Base-by-base conservation (phyloP, 2,888 invertebrate genomes). In the Halocaridina rubra region DNA sequence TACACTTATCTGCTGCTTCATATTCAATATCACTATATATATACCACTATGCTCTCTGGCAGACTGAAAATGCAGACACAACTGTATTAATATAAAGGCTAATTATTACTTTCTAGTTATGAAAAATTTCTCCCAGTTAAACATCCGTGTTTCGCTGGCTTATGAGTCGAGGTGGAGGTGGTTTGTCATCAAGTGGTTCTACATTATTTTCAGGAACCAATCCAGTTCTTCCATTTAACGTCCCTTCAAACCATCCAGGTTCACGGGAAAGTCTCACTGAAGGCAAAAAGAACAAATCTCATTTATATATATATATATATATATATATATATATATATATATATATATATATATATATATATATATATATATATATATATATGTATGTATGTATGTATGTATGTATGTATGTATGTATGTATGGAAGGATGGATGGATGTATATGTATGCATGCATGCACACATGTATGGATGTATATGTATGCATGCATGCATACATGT, bases 241-340 rank as follows among this genome's bases (percentile, higher is more conserved):
- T 95, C 88, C 99, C 99, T 91, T 98, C 97, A 90, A 99, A 93
- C 99, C 99, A 99, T 89, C 99, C 98, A 24, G 98, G 98, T 92
- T 99, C 99, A 90, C 96, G 94, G 29, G 98, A 98, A 89, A 94
- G 93, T 90, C 95, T 94, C 86, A 97, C 97, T 97, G 92, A 76
- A 93, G 92, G 82, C 86, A 82, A 87, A 86, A 84, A 89, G 79
- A 80, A 57, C 74, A 71, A 57, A 59, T 7, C 24, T 59, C 3
- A 13, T 33, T 29, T n/a, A n/a, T n/a, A n/a, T n/a, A n/a, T n/a
- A n/a, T n/a, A n/a, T n/a, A n/a, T n/a, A n/a, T n/a, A n/a, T n/a
- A n/a, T n/a, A n/a, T n/a, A n/a, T n/a, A n/a, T n/a, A n/a, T n/a
- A n/a, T n/a, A n/a, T n/a, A n/a, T n/a, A n/a, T n/a, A n/a, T n/a